A percentile compares a stretch with the other conserved stretches of the same genome.
Evolutionary conservation across 2,888 invertebrate species (phyloP).

Genomic region (Melinaea menophilus): DNA sequence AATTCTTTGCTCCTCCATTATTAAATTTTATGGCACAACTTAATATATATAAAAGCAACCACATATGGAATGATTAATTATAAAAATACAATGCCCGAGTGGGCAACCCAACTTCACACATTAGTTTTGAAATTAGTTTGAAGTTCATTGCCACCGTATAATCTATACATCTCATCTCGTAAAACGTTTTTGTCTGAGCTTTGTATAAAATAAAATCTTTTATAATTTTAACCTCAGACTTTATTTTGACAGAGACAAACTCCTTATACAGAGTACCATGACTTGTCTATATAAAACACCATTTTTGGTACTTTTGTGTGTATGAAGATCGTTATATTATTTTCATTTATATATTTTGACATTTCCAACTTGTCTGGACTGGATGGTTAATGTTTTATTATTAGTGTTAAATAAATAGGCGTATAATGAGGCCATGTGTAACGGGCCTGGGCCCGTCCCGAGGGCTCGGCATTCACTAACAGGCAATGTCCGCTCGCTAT

Average conservation of each 20-base stretch:
- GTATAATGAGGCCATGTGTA: slow-evolving; percentile 27
- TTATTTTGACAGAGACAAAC: no score
- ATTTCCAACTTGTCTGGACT: no score
- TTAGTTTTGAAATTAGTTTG: slow-evolving; percentile 23
- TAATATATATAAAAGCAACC: not conserved
- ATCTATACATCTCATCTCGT: slow-evolving; percentile 27
- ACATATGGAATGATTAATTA: not conserved
- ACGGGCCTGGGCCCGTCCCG: slow-evolving; percentile 26
- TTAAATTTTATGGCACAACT: not conserved
- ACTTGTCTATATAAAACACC: no score
- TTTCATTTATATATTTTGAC: no score
- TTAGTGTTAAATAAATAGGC: slow-evolving; percentile 10
- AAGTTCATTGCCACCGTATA: slow-evolving; percentile 31
- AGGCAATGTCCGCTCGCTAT: slow-evolving; percentile 23
- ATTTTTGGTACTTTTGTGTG: no score
- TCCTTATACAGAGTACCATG: no score
- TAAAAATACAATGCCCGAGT: slow-evolving; percentile 9
- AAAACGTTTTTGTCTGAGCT: slow-evolving; percentile 23
- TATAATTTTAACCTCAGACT: no score
- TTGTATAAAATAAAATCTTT: not conserved
- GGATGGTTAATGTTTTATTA: not conserved
- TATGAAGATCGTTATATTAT: no score
- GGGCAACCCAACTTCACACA: slow-evolving; percentile 22
- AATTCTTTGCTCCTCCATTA: not conserved
- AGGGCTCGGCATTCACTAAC: slow-evolving; percentile 24